Conservation (phyloP, 2,888 invertebrate species). For the Thyatira batis region DNA sequence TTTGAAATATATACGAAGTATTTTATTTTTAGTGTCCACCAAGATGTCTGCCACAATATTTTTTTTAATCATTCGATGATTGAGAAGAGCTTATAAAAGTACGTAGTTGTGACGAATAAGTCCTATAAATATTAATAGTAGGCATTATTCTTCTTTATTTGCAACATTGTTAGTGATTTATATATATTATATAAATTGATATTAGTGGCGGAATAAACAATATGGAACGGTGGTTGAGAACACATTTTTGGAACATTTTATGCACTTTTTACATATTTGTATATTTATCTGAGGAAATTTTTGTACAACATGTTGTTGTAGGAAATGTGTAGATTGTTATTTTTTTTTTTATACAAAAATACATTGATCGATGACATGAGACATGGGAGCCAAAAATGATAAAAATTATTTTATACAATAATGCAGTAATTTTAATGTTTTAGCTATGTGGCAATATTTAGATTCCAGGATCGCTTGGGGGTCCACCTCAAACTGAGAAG, state of each 20-base stretch:
- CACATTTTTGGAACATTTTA: slow-evolving; percentile 80
- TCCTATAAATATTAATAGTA: neutral
- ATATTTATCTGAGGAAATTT: slow-evolving; percentile 65
- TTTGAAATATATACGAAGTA: too few species aligned
- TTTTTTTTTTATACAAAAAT: slow-evolving; percentile 17
- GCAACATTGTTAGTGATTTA: slow-evolving; percentile 36
- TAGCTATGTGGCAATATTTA: too few species aligned
- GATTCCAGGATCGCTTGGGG: too few species aligned
- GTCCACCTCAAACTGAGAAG: too few species aligned
- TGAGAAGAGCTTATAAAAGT: neutral
- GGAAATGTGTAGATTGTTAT: slow-evolving; percentile 43
- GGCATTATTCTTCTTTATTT: slow-evolving; percentile 31
- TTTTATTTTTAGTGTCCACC: too few species aligned
- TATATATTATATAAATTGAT: slow-evolving; percentile 31
- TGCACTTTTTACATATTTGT: slow-evolving; percentile 80
- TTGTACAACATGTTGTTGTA: slow-evolving; percentile 69
- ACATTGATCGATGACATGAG: slow-evolving; percentile 22
- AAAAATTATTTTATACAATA: neutral
- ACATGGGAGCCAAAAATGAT: neutral
- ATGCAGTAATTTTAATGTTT: neutral
- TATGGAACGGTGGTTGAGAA: slow-evolving; percentile 49
- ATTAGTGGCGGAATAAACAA: slow-evolving; percentile 43
- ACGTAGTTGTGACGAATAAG: neutral
- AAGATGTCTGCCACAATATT: neutral
- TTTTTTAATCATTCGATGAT: neutral